Evolutionary conservation across 2,888 invertebrate species (phyloP).

Genomic region (Hydropsyche betteni): DNA sequence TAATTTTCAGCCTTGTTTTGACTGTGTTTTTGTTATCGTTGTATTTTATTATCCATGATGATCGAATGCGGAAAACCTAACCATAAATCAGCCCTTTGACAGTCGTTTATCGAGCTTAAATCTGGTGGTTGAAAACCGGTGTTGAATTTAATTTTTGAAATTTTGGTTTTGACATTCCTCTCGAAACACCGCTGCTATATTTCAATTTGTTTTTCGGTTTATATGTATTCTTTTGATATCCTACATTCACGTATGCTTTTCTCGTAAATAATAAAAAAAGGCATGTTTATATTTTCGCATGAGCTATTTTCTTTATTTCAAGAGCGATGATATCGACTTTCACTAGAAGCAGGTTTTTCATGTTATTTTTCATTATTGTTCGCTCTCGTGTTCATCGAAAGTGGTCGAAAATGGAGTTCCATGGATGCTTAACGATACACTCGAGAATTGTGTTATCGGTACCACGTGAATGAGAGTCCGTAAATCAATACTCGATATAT

Average conservation of each 20-base stretch:
- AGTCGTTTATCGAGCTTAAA: neutral
- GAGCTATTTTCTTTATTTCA: constrained; percentile 6
- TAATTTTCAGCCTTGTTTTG: too few species aligned
- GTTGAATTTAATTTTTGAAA: constrained; percentile 4
- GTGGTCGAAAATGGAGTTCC: constrained; percentile 23
- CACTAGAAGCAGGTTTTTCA: constrained; percentile 4
- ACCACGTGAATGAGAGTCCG: neutral
- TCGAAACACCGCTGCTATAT: too few species aligned
- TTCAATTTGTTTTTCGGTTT: too few species aligned
- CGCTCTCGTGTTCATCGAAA: constrained; percentile 16
- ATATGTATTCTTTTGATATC: too few species aligned
- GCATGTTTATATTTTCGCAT: too few species aligned
- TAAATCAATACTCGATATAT: constrained; percentile 16
- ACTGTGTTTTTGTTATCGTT: neutral
- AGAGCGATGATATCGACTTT: constrained; percentile 4
- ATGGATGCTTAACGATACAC: constrained; percentile 17
- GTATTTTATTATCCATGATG: constrained; percentile 17
- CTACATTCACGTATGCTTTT: too few species aligned
- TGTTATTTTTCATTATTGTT: constrained; percentile 30
- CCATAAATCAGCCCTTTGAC: constrained; percentile 14
- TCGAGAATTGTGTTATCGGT: constrained; percentile 14
- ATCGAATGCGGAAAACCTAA: constrained; percentile 26
- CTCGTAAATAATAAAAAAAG: too few species aligned
- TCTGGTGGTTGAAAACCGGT: constrained; percentile 11
- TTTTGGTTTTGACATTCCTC: neutral